Evolutionary conservation across 2,113 vertebrate species (phyloP).

Genomic region (Girardinichthys multiradiatus): DNA sequence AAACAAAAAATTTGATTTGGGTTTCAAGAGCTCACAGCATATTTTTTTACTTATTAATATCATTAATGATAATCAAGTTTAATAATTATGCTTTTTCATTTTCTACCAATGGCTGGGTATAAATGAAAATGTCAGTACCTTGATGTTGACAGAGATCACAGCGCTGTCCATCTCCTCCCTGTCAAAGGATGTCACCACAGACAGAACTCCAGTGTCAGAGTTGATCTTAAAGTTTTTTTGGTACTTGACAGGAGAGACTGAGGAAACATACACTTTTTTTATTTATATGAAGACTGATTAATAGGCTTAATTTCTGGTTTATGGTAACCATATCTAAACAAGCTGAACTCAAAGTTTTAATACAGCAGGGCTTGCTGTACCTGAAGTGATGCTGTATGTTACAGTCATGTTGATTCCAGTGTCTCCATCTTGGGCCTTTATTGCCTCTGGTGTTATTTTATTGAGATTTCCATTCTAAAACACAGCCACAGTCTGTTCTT

Average conservation of each 20-base stretch:
- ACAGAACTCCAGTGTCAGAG: conserved; percentile 66
- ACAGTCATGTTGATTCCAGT: conserved; percentile 79
- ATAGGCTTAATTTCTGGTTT: background rate
- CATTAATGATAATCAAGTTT: background rate
- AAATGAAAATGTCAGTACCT: conserved; percentile 68
- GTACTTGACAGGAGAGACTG: conserved; percentile 75
- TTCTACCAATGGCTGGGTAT: background rate
- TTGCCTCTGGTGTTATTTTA: conserved; percentile 67
- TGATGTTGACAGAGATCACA: conserved; percentile 70
- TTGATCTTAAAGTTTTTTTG: conserved; percentile 56
- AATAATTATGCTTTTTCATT: too few species aligned
- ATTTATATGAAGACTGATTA: too few species aligned
- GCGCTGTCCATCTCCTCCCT: conserved; percentile 72
- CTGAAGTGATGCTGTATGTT: conserved; percentile 76
- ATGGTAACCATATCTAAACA: background rate
- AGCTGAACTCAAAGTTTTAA: background rate
- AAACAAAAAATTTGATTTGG: too few species aligned
- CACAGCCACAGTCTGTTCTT: background rate
- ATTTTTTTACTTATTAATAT: too few species aligned
- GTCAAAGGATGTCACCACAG: conserved; percentile 68
- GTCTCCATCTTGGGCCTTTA: conserved; percentile 84
- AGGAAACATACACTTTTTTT: background rate
- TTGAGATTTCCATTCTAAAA: conserved; percentile 67
- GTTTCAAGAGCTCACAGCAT: too few species aligned
- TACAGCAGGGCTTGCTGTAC: conserved; percentile 33